Percentiles rank a stretch among this genome's conserved stretches.
Conservation (phyloP, 2,888 invertebrate species). For the Drosophila imparisetae region DNA sequence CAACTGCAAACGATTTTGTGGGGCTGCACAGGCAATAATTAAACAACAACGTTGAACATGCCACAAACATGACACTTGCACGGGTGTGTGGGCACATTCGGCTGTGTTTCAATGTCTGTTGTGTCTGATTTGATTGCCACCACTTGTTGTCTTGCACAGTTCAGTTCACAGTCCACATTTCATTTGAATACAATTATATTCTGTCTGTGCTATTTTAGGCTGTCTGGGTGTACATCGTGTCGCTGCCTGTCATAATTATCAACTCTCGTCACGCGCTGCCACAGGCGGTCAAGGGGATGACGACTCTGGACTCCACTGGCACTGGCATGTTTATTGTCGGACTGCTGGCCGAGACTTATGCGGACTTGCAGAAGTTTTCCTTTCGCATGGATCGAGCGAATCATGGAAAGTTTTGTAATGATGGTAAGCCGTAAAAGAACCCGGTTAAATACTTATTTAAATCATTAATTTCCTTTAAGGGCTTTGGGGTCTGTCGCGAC, state of each 20-base stretch:
- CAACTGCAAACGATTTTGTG: conserved; percentile 6
- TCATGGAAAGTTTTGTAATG: conserved; percentile 96
- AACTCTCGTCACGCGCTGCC: conserved; percentile 92
- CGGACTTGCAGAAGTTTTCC: conserved; percentile 96
- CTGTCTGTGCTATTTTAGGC: conserved; percentile 86
- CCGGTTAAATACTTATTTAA: neutral
- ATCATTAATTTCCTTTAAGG: conserved; percentile 84
- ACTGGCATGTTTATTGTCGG: conserved; percentile 94
- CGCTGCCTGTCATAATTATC: conserved; percentile 95
- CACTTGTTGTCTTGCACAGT: conserved; percentile 56
- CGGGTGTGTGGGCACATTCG: conserved; percentile 4
- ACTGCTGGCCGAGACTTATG: conserved; percentile 93
- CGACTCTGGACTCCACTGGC: conserved; percentile 93
- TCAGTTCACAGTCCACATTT: conserved; percentile 16
- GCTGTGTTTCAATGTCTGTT: conserved; percentile 31
- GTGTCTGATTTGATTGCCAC: conserved; percentile 53
- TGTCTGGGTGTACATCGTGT: conserved; percentile 96
- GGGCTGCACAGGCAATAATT: conserved; percentile 6
- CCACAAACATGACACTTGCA: conserved; percentile 7
- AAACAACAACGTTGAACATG: conserved; percentile 7
- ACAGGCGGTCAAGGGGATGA: conserved; percentile 93
- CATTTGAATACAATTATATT: conserved; percentile 7
- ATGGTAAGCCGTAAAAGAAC: conserved; percentile 86
- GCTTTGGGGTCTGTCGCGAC: conserved; percentile 94
- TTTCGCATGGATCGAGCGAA: conserved; percentile 95